Percentiles rank a stretch among this genome's conserved stretches.
These are phyloP conservation scores for Cyprinodon brontotheroides DNA, from an alignment of 2,113 vertebrate genomes.

Conservation along the genomic window DNA sequence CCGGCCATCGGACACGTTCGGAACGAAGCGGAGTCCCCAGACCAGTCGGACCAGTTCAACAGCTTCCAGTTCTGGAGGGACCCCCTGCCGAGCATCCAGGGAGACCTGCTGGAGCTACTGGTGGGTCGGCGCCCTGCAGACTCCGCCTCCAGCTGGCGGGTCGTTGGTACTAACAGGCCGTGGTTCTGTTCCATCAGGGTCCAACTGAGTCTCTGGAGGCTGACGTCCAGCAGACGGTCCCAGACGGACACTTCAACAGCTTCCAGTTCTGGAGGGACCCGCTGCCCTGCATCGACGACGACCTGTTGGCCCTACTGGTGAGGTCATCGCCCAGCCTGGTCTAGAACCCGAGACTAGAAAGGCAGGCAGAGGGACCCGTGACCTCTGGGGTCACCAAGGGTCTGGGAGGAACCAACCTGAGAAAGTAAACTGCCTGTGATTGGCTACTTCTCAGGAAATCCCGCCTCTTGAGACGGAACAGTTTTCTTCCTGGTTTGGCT, in stretches of 20 bases:
- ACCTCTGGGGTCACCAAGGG: no score
- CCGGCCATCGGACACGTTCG: not conserved
- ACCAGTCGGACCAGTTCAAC: conserved; percentile 70
- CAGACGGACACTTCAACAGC: conserved; percentile 3
- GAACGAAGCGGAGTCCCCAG: not conserved
- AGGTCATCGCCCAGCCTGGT: not conserved
- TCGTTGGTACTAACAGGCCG: not conserved
- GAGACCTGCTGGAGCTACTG: conserved; percentile 83
- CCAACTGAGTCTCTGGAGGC: not conserved
- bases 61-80: conserved; percentile 90
- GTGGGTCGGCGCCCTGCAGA: conserved; percentile 70
- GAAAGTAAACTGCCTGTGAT: no score
- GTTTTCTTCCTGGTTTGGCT: no score
- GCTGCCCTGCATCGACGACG: not conserved
- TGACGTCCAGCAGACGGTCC: not conserved
- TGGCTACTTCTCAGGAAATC: no score
- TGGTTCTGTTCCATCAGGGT: conserved; percentile 1
- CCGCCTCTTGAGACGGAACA: no score
- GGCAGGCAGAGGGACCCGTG: no score
- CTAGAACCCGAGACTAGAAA: no score
- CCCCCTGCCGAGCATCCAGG: conserved; percentile 82
- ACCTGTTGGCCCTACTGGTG: conserved; percentile 27
- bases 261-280: conserved; percentile 29
- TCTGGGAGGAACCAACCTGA: no score
- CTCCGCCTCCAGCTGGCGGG: not conserved